Base-by-base conservation (phyloP, 2,797 vertebrate species). In the Cryptoblepharus egeriae region DNA sequence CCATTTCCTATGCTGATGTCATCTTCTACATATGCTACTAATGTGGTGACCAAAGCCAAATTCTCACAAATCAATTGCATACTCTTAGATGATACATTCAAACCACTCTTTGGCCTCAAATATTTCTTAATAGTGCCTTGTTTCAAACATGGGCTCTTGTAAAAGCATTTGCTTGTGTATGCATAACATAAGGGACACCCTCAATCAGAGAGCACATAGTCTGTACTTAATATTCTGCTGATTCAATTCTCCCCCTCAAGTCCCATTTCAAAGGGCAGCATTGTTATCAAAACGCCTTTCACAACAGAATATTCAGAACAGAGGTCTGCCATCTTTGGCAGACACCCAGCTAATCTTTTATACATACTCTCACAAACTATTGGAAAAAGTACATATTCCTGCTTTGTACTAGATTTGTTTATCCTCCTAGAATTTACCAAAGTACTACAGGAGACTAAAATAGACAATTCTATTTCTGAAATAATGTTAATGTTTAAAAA, bases 381-480 rank as follows among this genome's bases (percentile, higher is more conserved):
- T 75, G 57, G 0, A 61, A 60, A 26, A 60, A 61, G 32, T 15
- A n/a, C 24, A 30, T 30, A 13, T 61, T 16, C 39, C 13, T 45
- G 35, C 37, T 12, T 26, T 26, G 9, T 0, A 0, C 5, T 22
- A 67, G 52, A 20, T 12, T 18, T 0, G 0, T 1, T 3, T 1
- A 26, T n/a, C 8, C 16, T 67, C 42, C 45, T 28, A 12, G 45
- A 77, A 37, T 67, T 55, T 65, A 67, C 45, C 2, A 55, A 67
- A 67, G 22, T 67, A 12, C n/a, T 55, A 55, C 63, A 35, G 30
- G 30, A 42, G 28, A 15, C 22, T 28, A 42, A 32, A 63, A 49
- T 52, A 24, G n/a, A 80, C 49, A 1, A 30, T 16, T 1, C 75
- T 63, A 42, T 42, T 28, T 72, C n/a, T n/a, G n/a, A n/a, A n/a